These are phyloP conservation scores for Drosophila mulleri DNA, from an alignment of 2,888 invertebrate genomes.

Conservation along the genomic window DNA sequence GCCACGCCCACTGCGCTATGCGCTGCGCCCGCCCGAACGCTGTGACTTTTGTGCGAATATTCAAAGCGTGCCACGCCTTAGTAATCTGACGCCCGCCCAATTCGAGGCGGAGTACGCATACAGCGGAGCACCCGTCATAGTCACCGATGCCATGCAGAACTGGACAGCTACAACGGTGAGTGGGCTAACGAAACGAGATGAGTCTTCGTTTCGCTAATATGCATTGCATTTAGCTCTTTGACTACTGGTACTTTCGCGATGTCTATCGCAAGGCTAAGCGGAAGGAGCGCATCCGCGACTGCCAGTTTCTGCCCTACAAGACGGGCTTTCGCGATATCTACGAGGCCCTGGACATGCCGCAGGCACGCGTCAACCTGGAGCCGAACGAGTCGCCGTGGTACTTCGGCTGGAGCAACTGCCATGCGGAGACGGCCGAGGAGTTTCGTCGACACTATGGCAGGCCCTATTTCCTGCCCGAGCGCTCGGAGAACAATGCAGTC, in stretches of 20 bases:
- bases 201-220: background rate
- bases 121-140: slow-evolving; percentile 91
- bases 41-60: slow-evolving; percentile 92
- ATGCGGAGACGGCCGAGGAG: slow-evolving; percentile 91
- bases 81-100: slow-evolving; percentile 88
- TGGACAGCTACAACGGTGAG: slow-evolving; percentile 91
- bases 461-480: slow-evolving; percentile 95
- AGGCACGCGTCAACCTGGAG: slow-evolving; percentile 87
- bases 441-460: slow-evolving; percentile 91
- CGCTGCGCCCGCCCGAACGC: slow-evolving; percentile 91
- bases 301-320: slow-evolving; percentile 97
- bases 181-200: background rate
- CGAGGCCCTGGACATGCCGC: slow-evolving; percentile 93
- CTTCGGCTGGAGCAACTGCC: slow-evolving; percentile 96
- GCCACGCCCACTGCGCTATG: slow-evolving; percentile 76
- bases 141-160: slow-evolving; percentile 91
- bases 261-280: slow-evolving; percentile 88
- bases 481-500: slow-evolving; percentile 94
- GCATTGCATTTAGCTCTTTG: slow-evolving; percentile 87
- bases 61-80: slow-evolving; percentile 88
- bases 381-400: slow-evolving; percentile 86
- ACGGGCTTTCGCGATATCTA: slow-evolving; percentile 92
- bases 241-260: slow-evolving; percentile 92
- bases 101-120: slow-evolving; percentile 93
- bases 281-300: slow-evolving; percentile 87